Percentiles rank a stretch among this genome's conserved stretches.
phyloP scores from a whole-genome alignment of 1,140 invertebrate species.

The Phenacoccus solenopsis region DNA sequence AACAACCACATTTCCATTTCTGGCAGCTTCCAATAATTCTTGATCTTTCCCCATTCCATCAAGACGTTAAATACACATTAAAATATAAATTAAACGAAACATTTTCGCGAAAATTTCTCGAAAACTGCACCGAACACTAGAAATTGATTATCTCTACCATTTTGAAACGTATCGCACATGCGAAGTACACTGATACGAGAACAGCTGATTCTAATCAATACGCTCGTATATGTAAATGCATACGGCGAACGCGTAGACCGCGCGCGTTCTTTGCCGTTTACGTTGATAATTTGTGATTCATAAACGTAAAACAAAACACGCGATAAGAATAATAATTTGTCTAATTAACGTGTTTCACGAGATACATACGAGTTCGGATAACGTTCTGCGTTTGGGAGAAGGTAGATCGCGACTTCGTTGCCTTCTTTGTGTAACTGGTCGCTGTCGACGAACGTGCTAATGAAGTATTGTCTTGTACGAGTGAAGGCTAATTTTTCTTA shows the following conservation, averaged over 20 bases:
- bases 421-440: too few relatives aligned
- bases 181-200: slow-evolving; percentile 16
- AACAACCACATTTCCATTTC: slow-evolving; percentile 73
- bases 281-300: not conserved
- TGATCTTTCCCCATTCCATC: slow-evolving; percentile 81
- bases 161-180: slow-evolving; percentile 17
- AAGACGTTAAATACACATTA: not conserved
- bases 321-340: not conserved
- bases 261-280: not conserved
- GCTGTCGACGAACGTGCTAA: too few relatives aligned
- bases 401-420: too few relatives aligned
- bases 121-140: not conserved
- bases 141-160: slow-evolving; percentile 16
- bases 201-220: slow-evolving; percentile 15
- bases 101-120: not conserved
- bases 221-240: not conserved
- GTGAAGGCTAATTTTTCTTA: too few relatives aligned
- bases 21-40: slow-evolving; percentile 86
- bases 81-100: not conserved
- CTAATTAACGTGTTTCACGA: not conserved
- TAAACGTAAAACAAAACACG: not conserved
- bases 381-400: too few relatives aligned
- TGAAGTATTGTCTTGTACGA: too few relatives aligned
- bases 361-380: not conserved
- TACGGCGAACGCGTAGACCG: not conserved